Evolutionary conservation across 2,888 invertebrate species (phyloP), one percentile per base, ranked within the genome.

Genomic region (Drosophila borealis): DNA sequence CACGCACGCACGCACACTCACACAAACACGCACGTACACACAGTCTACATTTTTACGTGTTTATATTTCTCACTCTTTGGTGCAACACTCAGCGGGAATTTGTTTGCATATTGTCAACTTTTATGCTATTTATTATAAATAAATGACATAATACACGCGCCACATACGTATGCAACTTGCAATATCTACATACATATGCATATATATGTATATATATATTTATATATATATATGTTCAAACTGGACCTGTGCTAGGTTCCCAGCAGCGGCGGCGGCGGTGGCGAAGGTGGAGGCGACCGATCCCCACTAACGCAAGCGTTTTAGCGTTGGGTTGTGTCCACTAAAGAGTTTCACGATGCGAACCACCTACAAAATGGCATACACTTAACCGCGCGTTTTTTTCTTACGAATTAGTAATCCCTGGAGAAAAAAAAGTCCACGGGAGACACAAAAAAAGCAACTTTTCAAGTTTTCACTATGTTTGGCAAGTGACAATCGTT

Each of bases 71-170:
- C 50, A 55, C 69, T 73, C 63, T 68, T 77, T 72, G 73, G 56
- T 88, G 80, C 78, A 85, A 77, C 80, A 72, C 74, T 87, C 56
- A 73, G 69, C 59, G 63, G 46, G 49, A 50, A 64, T 74, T 70
- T 62, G 62, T 74, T 73, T 62, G 60, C 71, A 76, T 69, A 70
- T 78, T 80, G 71, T 68, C 61, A 65, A 77, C 60, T 69, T 69
- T 64, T 72, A 70, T 81, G 65, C 64, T 67, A 71, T 79, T 83
- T 77, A 75, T 81, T 80, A 80, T 84, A 80, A 86, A 81, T 78
- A 86, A 87, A 88, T 87, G 86, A 86, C 86, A 86, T 86, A 86
- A 86, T 88, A 80, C 87, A 69, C 80, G 70, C 78, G 80, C 74
- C 64, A 73, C 74, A 57, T 70, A 78, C 68, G 75, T 80, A 78